Conservation (phyloP, 2,888 invertebrate species). For the Torymus texanus region DNA sequence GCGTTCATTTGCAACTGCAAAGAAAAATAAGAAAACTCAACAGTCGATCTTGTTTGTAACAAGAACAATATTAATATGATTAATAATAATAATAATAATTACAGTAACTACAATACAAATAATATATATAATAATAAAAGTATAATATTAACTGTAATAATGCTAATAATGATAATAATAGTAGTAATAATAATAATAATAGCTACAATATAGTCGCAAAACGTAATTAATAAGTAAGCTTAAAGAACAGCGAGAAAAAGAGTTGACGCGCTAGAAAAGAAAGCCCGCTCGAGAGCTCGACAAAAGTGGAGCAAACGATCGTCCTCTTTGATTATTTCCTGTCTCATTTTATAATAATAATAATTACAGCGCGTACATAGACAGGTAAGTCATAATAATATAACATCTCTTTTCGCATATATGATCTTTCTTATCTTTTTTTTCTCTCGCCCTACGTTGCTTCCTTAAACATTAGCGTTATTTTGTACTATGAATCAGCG, state of each 20-base stretch:
- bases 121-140: conserved; percentile 6
- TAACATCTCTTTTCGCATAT: conserved; percentile 62
- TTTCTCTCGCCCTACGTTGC: conserved; percentile 48
- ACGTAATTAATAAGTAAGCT: conserved; percentile 18
- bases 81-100: conserved; percentile 1
- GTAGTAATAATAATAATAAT: conserved; percentile 32
- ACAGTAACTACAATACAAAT: conserved; percentile 4
- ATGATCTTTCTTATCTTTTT: conserved; percentile 56
- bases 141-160: conserved; percentile 12
- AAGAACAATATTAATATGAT: conserved; percentile 31
- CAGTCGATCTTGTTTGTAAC: conserved; percentile 33
- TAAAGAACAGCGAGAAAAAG: conserved; percentile 40
- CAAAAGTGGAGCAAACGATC: conserved; percentile 56
- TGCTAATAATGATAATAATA: conserved; percentile 14
- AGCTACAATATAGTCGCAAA: conserved; percentile 8
- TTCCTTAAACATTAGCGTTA: conserved; percentile 70
- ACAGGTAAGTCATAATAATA: conserved; percentile 62
- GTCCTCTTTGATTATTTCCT: conserved; percentile 47
- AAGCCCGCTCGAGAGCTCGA: conserved; percentile 52
- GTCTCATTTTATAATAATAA: conserved; percentile 30
- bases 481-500: conserved; percentile 74
- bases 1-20: conserved; percentile 27
- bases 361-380: conserved; percentile 54
- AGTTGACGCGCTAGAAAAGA: conserved; percentile 17
- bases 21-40: conserved; percentile 45